These are phyloP conservation scores for Tachina grossa DNA, from an alignment of 2,888 invertebrate genomes.

Conservation along the genomic window DNA sequence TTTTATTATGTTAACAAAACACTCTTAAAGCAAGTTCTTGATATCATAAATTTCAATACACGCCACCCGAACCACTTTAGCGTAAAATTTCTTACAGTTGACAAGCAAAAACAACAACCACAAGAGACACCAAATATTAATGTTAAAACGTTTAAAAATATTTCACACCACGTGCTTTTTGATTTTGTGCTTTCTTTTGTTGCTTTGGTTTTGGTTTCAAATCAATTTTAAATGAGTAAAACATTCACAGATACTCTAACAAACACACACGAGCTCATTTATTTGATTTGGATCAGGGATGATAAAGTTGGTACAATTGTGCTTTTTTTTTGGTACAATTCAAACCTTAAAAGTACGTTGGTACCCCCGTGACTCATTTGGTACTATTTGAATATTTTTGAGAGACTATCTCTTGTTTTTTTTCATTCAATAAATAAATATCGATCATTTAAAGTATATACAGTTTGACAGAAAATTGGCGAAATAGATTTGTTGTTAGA, in stretches of 20 bases:
- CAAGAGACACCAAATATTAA: neutral
- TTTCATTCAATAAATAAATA: no score
- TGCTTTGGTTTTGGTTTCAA: neutral
- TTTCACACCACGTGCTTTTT: slow-evolving; percentile 20
- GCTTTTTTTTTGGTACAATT: no score
- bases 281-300: slow-evolving; percentile 19
- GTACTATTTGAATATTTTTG: no score
- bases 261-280: neutral
- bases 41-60: neutral
- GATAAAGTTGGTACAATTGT: slow-evolving; percentile 11
- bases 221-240: slow-evolving; percentile 17
- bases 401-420: no score
- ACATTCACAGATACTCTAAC: neutral
- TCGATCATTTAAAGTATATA: no score
- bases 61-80: neutral
- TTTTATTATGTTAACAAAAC: neutral
- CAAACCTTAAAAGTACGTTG: no score
- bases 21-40: neutral
- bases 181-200: neutral
- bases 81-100: neutral
- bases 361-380: no score
- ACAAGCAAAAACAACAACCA: neutral
- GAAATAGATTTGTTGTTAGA: no score
- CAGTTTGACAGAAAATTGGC: no score
- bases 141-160: slow-evolving; percentile 6